Base-by-base conservation (phyloP, 2,113 vertebrate species). In the Anhinga rufa region DNA sequence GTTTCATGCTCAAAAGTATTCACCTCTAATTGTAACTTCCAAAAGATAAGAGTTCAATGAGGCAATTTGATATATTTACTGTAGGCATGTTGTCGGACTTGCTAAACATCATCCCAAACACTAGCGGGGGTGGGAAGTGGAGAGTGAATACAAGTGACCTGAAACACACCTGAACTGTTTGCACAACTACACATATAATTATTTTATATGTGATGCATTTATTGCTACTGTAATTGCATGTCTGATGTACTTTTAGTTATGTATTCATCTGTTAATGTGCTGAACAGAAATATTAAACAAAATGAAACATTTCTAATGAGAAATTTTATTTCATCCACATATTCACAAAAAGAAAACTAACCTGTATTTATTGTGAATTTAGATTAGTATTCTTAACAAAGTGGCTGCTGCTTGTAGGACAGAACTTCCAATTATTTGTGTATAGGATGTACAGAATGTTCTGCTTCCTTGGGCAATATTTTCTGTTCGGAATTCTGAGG, bases 391-490 rank as follows among this genome's bases (percentile, higher is more conserved):
- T 90, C 72, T 42, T 52, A 74, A 80, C 65, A 42, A 90, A 89
- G 54, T 28, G 62, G 74, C n/a, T 86, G 79, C 76, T 94, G 62
- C 81, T 86, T 80, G 76, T 88, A 78, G 76, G 68, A 75, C 72
- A 91, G 44, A 85, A 79, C 65, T 96, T 92, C 93, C 82, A 85
- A 2, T 70, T 79, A 65, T 96, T 95, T 86, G 86, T 96, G 61
- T 65, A 70, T 40, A 66, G 82, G 96, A 82, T 72, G 81, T 57
- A 38, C 84, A 95, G 90, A 96, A 83, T 40, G 66, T 55, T 86
- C 61, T 57, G 55, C 74, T 94, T 97, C 87, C 93, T 70, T 87
- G 96, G 92, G 86, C 95, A 58, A 12, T 66, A 57, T 51, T 92
- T 82, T 91, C 34, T 74, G 51, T 46, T 93, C 82, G 79, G 36